Conservation (phyloP, 2,888 invertebrate species). For the Azorinus chamasolen region DNA sequence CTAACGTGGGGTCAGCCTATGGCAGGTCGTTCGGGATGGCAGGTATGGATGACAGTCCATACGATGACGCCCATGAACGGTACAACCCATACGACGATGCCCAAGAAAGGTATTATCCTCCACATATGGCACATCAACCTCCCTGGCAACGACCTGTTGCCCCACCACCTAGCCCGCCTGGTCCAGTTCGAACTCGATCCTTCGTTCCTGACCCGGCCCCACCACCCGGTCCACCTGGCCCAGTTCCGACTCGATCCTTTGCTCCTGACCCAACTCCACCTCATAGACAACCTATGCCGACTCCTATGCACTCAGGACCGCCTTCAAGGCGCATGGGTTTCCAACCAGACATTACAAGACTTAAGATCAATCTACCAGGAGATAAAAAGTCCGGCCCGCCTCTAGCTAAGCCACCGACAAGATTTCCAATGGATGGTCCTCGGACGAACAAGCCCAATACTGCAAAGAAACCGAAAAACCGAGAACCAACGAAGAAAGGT, state of each 20-base stretch:
- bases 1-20: too few species aligned
- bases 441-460: too few species aligned
- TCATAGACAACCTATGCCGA: background rate
- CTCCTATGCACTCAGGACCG: background rate
- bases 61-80: too few species aligned
- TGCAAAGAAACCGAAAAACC: too few species aligned
- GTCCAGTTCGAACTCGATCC: background rate
- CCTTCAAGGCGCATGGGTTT: background rate
- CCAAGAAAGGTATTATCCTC: background rate
- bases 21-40: too few species aligned
- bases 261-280: background rate
- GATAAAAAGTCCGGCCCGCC: too few species aligned
- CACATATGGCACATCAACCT: background rate
- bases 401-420: too few species aligned
- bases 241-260: background rate
- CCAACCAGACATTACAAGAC: constrained; percentile 4
- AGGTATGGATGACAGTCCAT: too few species aligned
- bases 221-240: background rate
- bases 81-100: too few species aligned
- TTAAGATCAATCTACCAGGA: constrained; percentile 40
- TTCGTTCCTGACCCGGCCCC: background rate
- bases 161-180: background rate
- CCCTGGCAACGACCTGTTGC: background rate
- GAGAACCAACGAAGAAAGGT: too few species aligned
- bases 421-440: too few species aligned